Conservation (phyloP, 2,113 vertebrate species). For the Muntiacus muntjak region DNA sequence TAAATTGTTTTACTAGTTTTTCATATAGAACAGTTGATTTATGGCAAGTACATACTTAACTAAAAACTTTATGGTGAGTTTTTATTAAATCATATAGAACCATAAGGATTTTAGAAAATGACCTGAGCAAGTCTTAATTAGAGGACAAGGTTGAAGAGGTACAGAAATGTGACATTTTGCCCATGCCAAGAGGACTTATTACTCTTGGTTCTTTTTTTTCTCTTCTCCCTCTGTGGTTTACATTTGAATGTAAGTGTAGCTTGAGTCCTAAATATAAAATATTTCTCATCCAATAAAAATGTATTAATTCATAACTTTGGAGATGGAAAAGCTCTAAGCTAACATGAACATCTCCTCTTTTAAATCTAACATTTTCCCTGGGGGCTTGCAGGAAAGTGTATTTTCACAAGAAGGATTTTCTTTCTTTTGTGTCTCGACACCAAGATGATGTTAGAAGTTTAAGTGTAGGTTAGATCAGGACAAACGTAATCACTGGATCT, state of each 20-base stretch:
- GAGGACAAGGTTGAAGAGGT: not conserved
- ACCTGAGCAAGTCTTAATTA: not conserved
- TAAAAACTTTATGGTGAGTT: not conserved
- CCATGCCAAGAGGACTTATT: not conserved
- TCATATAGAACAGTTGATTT: not conserved
- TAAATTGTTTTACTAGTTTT: not conserved
- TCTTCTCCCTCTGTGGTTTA: not conserved
- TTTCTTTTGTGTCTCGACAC: not conserved
- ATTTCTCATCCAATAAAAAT: not conserved
- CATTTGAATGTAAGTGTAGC: not conserved
- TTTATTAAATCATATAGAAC: not conserved
- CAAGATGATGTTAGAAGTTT: not conserved
- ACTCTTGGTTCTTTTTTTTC: not conserved
- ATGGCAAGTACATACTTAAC: not conserved
- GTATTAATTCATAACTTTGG: not conserved
- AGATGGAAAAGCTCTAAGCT: not conserved
- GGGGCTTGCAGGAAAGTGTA: not conserved
- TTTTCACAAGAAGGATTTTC: not conserved
- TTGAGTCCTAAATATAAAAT: conserved; percentile 15
- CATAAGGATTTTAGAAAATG: not conserved
- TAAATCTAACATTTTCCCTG: not conserved
- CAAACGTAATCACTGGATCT: not conserved
- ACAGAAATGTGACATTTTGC: not conserved
- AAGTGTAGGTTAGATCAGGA: not conserved
- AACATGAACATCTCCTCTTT: not conserved